Percentiles rank a stretch among this genome's conserved stretches.
Evolutionary conservation across 2,797 vertebrate genomes (phyloP).

Genomic region (Salmo trutta): DNA sequence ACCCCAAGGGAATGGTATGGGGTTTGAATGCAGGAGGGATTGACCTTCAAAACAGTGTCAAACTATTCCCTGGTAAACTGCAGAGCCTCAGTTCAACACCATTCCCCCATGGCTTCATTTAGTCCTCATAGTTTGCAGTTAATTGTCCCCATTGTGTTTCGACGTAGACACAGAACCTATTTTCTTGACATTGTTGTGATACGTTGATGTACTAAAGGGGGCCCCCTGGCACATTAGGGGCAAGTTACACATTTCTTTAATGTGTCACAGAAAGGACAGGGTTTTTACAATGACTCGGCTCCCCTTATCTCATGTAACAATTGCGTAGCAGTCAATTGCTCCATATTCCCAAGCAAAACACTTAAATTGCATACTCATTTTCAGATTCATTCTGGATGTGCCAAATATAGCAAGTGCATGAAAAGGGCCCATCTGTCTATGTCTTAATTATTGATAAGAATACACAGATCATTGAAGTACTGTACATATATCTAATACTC

Average conservation of each 20-base stretch:
- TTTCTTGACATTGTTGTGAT: constrained; percentile 40
- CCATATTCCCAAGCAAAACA: background rate
- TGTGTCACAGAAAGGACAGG: background rate
- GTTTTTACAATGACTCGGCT: background rate
- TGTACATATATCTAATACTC: no score
- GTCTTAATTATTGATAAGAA: background rate
- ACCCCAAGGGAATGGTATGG: constrained; percentile 39
- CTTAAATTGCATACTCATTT: background rate
- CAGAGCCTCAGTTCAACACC: constrained; percentile 28
- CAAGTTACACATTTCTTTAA: constrained; percentile 31
- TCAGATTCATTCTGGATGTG: background rate
- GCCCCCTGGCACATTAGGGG: constrained; percentile 3
- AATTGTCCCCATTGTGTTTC: constrained; percentile 24
- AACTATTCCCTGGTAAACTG: constrained; percentile 42
- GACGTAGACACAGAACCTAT: constrained; percentile 10
- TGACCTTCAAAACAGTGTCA: constrained; percentile 65
- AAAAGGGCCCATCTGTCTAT: background rate
- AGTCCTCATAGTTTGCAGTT: constrained; percentile 37
- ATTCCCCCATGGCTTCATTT: constrained; percentile 27
- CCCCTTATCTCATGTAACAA: background rate
- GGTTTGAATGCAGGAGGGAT: constrained; percentile 48
- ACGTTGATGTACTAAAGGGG: constrained; percentile 40
- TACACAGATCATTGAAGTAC: background rate
- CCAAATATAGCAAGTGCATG: background rate
- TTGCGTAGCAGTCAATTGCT: background rate